A percentile compares a stretch with the other conserved stretches of the same genome.
Conservation (phyloP, 2,797 vertebrate genomes). For the Chromobotia macracanthus region DNA sequence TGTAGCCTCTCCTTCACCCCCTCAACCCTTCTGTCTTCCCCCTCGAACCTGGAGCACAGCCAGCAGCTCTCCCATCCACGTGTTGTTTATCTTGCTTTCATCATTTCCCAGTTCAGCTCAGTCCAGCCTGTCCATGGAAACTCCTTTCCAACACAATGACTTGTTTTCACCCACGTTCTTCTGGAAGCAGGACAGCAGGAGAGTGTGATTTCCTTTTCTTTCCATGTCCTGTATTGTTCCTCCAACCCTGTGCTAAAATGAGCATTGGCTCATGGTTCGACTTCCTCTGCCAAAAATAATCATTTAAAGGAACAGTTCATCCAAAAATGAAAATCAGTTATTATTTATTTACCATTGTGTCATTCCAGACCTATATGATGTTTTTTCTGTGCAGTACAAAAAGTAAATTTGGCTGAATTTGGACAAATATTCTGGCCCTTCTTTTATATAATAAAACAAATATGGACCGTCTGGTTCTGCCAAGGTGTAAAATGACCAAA, state of each 20-base stretch:
- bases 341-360: too few species aligned
- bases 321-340: too few species aligned
- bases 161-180: slow-evolving; percentile 24
- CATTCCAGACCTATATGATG: too few species aligned
- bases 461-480: too few species aligned
- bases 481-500: too few species aligned
- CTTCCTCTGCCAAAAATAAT: slow-evolving; percentile 8
- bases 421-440: too few species aligned
- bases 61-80: not conserved
- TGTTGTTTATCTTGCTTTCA: slow-evolving; percentile 25
- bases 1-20: slow-evolving; percentile 26
- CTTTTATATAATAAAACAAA: too few species aligned
- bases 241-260: not conserved
- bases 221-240: not conserved
- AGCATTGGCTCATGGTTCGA: not conserved
- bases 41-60: not conserved
- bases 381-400: too few species aligned
- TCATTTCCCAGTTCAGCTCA: slow-evolving; percentile 6
- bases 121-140: not conserved
- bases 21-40: not conserved
- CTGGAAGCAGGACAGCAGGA: slow-evolving; percentile 22
- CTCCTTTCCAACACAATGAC: slow-evolving; percentile 18
- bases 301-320: too few species aligned
- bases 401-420: too few species aligned
- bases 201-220: slow-evolving; percentile 33